A percentile compares a stretch with the other conserved stretches of the same genome.
phyloP scores from a whole-genome alignment of 2,113 vertebrate genomes.

The Etia nguti region DNA sequence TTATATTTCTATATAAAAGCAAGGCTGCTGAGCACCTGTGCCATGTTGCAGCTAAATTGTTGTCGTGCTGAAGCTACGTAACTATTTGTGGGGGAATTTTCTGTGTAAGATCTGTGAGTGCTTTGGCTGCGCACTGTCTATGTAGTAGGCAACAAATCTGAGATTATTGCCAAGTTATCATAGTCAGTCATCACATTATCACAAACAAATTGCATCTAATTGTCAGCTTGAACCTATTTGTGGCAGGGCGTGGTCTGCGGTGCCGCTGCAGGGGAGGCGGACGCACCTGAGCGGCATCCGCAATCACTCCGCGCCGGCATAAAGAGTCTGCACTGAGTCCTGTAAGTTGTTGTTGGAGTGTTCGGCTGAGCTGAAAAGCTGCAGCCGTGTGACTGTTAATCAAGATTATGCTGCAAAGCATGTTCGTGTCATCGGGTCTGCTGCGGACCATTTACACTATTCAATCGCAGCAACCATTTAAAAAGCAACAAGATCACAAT shows the following conservation, averaged over 20 bases:
- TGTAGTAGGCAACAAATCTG: not conserved
- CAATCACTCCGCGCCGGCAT: rapidly evolving
- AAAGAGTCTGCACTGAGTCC: not conserved
- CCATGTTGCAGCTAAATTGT: not conserved
- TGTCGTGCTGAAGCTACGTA: not conserved
- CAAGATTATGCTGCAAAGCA: not conserved
- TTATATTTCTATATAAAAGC: not conserved
- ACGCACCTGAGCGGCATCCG: rapidly evolving
- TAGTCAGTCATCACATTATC: rapidly evolving
- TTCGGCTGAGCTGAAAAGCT: not conserved
- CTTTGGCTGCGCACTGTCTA: rapidly evolving
- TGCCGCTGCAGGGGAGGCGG: not conserved
- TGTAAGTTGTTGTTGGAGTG: not conserved
- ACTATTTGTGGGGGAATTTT: not conserved
- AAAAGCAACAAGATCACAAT: not conserved
- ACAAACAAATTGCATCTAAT: not conserved
- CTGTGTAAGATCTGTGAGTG: rapidly evolving
- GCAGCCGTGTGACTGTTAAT: not conserved
- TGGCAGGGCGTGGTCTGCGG: not conserved
- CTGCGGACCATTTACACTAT: not conserved
- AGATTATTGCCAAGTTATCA: not conserved
- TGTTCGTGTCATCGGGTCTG: not conserved
- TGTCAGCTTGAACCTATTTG: not conserved
- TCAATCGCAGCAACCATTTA: not conserved
- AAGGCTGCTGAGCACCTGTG: not conserved